Evolutionary conservation across 2,113 vertebrate species (phyloP).

Genomic region (Tretioscincus oriximinensis): DNA sequence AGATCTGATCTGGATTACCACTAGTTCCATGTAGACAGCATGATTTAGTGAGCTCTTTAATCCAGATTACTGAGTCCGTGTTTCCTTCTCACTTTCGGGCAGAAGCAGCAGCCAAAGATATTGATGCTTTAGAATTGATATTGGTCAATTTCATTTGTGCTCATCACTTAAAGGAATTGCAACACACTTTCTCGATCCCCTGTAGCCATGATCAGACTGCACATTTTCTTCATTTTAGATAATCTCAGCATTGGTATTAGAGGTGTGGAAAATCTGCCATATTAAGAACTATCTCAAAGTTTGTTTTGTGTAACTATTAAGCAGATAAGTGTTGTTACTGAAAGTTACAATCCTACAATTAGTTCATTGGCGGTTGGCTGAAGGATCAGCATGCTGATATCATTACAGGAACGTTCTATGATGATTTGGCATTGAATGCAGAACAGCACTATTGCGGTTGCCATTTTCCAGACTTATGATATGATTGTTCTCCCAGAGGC

Average conservation of each 20-base stretch:
- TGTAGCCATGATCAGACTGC: no score
- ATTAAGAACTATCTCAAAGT: background rate
- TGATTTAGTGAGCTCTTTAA: no score
- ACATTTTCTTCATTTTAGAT: background rate
- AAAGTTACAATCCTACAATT: background rate
- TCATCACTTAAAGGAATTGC: no score
- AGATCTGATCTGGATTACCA: no score
- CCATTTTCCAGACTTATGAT: conserved; percentile 1
- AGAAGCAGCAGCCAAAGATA: no score
- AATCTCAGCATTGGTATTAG: background rate
- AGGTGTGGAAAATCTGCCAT: background rate
- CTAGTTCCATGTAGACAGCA: no score
- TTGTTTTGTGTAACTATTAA: no score
- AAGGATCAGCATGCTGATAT: background rate
- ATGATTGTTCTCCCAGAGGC: conserved; percentile 2
- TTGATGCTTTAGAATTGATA: no score
- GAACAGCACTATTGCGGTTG: background rate
- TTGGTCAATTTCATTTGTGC: no score
- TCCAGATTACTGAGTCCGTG: no score
- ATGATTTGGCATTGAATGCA: background rate
- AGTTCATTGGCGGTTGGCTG: background rate
- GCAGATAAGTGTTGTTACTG: background rate
- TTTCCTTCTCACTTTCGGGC: no score
- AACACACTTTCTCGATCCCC: no score
- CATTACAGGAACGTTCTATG: background rate